phyloP scores from a whole-genome alignment of 2,113 vertebrate species.

The Rana temporaria region DNA sequence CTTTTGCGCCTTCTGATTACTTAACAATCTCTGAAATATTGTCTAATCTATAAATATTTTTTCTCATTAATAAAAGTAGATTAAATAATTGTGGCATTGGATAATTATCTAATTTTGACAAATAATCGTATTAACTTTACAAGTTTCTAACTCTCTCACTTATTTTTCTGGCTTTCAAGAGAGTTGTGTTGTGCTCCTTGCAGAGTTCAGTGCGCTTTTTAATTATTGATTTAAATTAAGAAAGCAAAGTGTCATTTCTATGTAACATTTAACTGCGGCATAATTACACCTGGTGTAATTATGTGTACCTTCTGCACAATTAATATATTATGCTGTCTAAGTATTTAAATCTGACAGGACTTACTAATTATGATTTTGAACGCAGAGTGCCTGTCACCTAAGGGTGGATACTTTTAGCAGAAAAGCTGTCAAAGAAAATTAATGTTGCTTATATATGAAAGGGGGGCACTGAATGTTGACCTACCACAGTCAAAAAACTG shows the following conservation, averaged over 20 bases:
- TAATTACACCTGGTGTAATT: conserved; percentile 53
- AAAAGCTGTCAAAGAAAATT: no score
- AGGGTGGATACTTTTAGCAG: neutral
- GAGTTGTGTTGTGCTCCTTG: conserved; percentile 5
- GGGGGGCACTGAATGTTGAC: no score
- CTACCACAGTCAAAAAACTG: no score
- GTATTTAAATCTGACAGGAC: conserved; percentile 43
- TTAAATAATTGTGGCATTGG: neutral
- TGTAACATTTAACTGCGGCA: conserved; percentile 46
- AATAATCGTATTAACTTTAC: conserved; percentile 37
- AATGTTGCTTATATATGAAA: no score
- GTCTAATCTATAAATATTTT: conserved; percentile 12
- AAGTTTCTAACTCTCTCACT: conserved; percentile 6
- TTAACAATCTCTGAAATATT: neutral
- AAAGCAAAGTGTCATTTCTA: conserved; percentile 50
- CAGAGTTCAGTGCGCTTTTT: conserved; percentile 34
- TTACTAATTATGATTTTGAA: conserved; percentile 54
- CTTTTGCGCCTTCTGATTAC: no score
- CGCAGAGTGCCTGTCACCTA: conserved; percentile 36
- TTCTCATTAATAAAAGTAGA: conserved; percentile 2
- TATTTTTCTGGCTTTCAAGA: neutral
- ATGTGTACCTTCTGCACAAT: conserved; percentile 53
- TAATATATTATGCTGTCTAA: conserved; percentile 57
- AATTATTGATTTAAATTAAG: conserved; percentile 56
- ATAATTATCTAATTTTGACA: conserved; percentile 23